phyloP scores from a whole-genome alignment of 2,888 invertebrate species.

The Leucoma salicis region DNA sequence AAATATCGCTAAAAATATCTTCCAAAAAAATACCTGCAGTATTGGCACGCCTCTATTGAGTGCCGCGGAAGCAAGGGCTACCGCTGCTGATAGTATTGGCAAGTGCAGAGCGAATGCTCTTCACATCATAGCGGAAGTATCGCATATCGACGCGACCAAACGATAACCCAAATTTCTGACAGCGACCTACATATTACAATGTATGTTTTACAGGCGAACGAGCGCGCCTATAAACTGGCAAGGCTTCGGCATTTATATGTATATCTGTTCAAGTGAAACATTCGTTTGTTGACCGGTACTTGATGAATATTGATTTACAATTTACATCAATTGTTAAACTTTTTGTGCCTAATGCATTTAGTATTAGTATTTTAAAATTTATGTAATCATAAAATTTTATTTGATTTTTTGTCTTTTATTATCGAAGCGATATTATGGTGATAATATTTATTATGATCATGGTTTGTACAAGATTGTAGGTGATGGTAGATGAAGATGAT shows the following conservation, averaged over 20 bases:
- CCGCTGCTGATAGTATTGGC: conserved; percentile 49
- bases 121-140: conserved; percentile 67
- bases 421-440: too few species aligned
- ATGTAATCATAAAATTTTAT: too few species aligned
- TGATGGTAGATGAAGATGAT: conserved; percentile 41
- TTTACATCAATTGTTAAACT: too few species aligned
- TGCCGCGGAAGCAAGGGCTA: conserved; percentile 44
- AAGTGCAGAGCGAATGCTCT: conserved; percentile 55
- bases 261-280: background rate
- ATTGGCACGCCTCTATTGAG: conserved; percentile 44
- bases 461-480: conserved; percentile 1
- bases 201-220: conserved; percentile 61
- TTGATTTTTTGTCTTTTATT: too few species aligned
- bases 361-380: too few species aligned
- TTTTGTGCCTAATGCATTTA: too few species aligned
- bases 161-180: conserved; percentile 78
- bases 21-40: conserved; percentile 6
- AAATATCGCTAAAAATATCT: conserved; percentile 19
- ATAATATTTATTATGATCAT: background rate
- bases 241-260: background rate
- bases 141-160: conserved; percentile 74
- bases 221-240: conserved; percentile 50
- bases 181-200: conserved; percentile 74
- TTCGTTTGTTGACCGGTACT: conserved; percentile 42
- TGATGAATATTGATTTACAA: background rate